Percentiles rank a stretch among this genome's conserved stretches.
phyloP scores from a whole-genome alignment of 1,140 invertebrate genomes.

The Spodoptera litura region DNA sequence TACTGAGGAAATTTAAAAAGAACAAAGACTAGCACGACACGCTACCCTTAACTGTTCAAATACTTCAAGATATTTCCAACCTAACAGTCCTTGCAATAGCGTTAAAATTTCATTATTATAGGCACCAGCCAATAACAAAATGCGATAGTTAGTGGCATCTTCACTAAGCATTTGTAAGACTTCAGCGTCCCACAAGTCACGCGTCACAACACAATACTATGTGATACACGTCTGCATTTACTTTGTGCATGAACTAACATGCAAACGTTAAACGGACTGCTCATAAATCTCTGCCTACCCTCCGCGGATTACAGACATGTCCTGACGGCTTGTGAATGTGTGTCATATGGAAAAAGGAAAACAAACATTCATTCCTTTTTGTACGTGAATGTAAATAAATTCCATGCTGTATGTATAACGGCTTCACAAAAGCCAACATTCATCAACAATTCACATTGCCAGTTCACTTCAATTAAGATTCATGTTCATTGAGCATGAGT shows the following conservation, averaged over 20 bases:
- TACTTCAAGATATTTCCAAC: no score
- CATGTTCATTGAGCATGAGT: slow-evolving; percentile 80
- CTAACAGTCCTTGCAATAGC: no score
- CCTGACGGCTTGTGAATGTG: slow-evolving; percentile 18
- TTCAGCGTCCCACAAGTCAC: no score
- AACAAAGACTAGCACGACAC: no score
- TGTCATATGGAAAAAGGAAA: slow-evolving; percentile 23
- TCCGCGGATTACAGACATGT: slow-evolving; percentile 14
- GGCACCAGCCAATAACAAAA: no score
- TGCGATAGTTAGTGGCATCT: no score
- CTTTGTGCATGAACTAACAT: not conserved
- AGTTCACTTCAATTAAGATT: slow-evolving; percentile 74
- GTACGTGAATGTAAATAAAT: slow-evolving; percentile 34
- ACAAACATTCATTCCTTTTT: slow-evolving; percentile 31
- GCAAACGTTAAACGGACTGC: no score
- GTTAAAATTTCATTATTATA: no score
- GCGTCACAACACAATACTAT: no score
- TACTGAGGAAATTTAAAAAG: not conserved
- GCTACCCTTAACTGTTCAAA: no score
- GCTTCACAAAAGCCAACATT: slow-evolving; percentile 43
- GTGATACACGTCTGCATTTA: no score
- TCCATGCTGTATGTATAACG: slow-evolving; percentile 27
- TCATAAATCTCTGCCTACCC: slow-evolving; percentile 19
- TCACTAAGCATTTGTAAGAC: no score
- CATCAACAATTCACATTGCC: slow-evolving; percentile 43